phyloP scores from a whole-genome alignment of 2,797 vertebrate species.

The Danio jaintianensis region DNA sequence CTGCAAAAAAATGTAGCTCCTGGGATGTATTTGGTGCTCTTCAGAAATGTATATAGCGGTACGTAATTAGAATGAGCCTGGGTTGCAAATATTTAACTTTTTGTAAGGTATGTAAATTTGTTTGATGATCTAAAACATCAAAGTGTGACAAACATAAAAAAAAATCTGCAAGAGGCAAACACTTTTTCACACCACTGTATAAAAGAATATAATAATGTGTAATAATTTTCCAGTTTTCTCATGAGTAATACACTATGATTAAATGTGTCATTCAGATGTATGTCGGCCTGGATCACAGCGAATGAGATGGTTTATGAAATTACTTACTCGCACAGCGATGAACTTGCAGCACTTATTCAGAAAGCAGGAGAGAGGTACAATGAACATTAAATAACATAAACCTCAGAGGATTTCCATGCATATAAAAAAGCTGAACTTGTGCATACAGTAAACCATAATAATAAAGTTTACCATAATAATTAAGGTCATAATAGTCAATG shows the following conservation, averaged over 20 bases:
- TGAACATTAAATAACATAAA: not conserved
- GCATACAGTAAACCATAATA: not conserved
- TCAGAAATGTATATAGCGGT: too few species aligned
- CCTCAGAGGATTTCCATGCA: not conserved
- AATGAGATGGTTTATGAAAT: constrained; percentile 72
- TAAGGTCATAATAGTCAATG: not conserved
- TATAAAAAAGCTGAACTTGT: not conserved
- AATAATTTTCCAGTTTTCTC: not conserved
- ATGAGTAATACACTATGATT: constrained; percentile 35
- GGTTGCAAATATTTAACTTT: too few species aligned
- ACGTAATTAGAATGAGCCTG: too few species aligned
- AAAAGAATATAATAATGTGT: not conserved
- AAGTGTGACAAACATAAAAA: too few species aligned
- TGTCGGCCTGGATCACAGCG: constrained; percentile 71
- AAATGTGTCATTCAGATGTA: constrained; percentile 64
- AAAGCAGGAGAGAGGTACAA: constrained; percentile 77
- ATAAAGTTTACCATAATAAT: not conserved
- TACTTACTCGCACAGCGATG: constrained; percentile 76
- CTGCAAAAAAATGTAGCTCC: too few species aligned
- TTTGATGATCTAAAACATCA: too few species aligned
- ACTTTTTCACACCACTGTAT: too few species aligned
- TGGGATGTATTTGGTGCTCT: too few species aligned
- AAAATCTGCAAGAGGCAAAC: too few species aligned
- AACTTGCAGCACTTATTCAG: constrained; percentile 73
- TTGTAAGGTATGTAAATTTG: too few species aligned